Base-by-base conservation (phyloP, 2,797 vertebrate genomes). In the Antennarius maculatus region DNA sequence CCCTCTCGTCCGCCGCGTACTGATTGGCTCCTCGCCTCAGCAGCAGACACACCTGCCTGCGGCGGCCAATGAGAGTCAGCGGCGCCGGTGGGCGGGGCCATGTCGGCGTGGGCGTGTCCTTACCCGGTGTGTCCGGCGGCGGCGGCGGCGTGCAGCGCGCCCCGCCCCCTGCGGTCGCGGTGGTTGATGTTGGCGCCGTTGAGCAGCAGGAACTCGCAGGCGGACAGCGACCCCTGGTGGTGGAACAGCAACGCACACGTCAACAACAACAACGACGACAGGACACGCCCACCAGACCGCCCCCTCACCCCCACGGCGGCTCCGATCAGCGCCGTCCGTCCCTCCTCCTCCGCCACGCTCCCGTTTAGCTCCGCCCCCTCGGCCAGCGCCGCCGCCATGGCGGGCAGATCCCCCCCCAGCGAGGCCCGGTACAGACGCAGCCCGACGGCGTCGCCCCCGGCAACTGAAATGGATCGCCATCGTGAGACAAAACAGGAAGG, bases 21-120 rank as follows among this genome's bases (percentile, higher is more conserved):
- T 94, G 93, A 90, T 94, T 94, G 84, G 93, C 93, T 86, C 92
- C 91, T 81, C 90, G 89, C 85, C 93, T 94, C 61, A 94, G 52
- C 60, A 94, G 84, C 62, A 94, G 74, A 78, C 93, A 94, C 83
- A 94, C 93, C 73, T 93, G 92, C 12, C 93, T 91, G 0, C 12
- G 54, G 3, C 13, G 4, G 68, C 69, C 76, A 76, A 63, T 73
- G 2, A 67, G 1, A 74, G 27, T 8, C 15, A 74, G 5, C 8
- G 7, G 17, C 23, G 37, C 37, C 37, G 37, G 11, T 39, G 37
- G 37, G 37, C 37, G 37, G 37, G 37, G 54, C 23, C 15, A 46
- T 46, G 28, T 16, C 37, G 53, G 43, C 9, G 41, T 18, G 61
- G 31, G n/a, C 13, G 39, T 49, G 57, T 48, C 31, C 3, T 53